Percentiles rank a stretch among this genome's conserved stretches.
Evolutionary conservation across 53 echinoderm and acorn worm species (phyloP).

Genomic region (Stichopus horrens): DNA sequence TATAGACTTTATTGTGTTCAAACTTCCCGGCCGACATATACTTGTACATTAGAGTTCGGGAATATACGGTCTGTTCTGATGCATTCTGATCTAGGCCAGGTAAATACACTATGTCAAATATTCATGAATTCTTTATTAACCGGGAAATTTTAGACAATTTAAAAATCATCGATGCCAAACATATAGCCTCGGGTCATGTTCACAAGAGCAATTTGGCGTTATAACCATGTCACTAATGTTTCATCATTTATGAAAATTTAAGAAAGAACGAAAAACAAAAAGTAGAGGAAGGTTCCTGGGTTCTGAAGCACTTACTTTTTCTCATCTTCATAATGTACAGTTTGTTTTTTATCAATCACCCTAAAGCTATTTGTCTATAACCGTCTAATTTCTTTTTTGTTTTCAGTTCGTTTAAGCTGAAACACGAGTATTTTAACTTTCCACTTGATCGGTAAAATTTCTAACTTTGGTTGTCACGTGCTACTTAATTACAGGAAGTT

Average conservation of each 20-base stretch:
- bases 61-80: no score
- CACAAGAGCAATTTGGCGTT: background rate
- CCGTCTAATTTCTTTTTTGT: no score
- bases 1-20: no score
- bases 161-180: background rate
- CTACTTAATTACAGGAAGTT: constrained; percentile 1
- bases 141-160: constrained; percentile 2
- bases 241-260: background rate
- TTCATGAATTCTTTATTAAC: background rate
- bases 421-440: background rate
- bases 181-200: background rate
- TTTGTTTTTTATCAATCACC: constrained; percentile 8
- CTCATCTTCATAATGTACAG: background rate
- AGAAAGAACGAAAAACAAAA: background rate
- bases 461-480: background rate
- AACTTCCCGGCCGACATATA: no score
- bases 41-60: no score
- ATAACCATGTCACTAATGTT: constrained; percentile 9
- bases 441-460: background rate
- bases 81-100: background rate
- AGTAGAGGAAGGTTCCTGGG: background rate
- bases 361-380: background rate
- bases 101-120: constrained; percentile 1
- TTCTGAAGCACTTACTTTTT: background rate
- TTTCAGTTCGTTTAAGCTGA: no score